Evolutionary conservation across 2,113 vertebrate species (phyloP).

Genomic region (Danio rerio): GRCz12tu NC_133183.1:44365001-44365500

Average conservation of each 20-base stretch:
- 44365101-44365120: background rate
- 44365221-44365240: background rate
- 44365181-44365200: background rate
- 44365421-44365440: background rate
- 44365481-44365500: background rate
- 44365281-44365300: too few species aligned
- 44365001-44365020: constrained; percentile 2
- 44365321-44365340: background rate
- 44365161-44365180: background rate
- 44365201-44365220: background rate
- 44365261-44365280: too few species aligned
- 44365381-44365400: background rate
- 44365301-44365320: background rate
- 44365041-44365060: background rate
- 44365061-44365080: background rate
- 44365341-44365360: background rate
- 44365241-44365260: too few species aligned
- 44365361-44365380: background rate
- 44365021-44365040: background rate
- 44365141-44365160: background rate
- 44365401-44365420: background rate
- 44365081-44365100: background rate
- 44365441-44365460: constrained; percentile 18
- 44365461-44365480: constrained; percentile 15
- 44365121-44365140: background rate